Evolutionary conservation across 2,888 invertebrate genomes (phyloP), one percentile per base, ranked within the genome.

Genomic region (Watsonalla cultraria): DNA sequence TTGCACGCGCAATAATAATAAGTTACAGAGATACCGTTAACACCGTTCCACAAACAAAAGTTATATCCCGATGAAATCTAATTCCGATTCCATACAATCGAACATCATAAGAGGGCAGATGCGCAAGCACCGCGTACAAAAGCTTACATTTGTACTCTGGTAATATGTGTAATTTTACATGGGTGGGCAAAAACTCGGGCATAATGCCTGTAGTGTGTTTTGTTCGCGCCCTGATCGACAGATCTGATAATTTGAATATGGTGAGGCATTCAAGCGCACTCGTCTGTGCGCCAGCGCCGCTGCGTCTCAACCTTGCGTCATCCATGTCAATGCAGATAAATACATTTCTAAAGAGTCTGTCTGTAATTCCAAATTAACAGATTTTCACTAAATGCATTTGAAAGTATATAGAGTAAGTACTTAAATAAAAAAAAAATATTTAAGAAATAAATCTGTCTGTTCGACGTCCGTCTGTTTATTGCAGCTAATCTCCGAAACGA

Each of bases 191-290:
- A 55, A 55, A 54, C 54, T 35, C 35, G 37, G 56, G 58, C 59
- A 72, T 72, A 71, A 73, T 68, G 62, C 51, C 52, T 56, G 54
- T 57, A 62, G 63, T 56, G 65, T 72, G 76, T 81, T 79, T 73
- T 74, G 78, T 80, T 75, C 72, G 80, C 81, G 74, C 80, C 73
- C 73, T 89, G 90, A 90, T 82, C 77, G 90, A 90, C 90, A 81
- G 80, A 78, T 85, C 77, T 74, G 82, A 82, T 90, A 86, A 90
- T 89, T 88, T 88, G 81, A 90, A 90, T 90, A 85, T 86, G 88
- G 86, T 76, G 68, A 78, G 72, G 85, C 84, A 86, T 81, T 73
- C 69, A 76, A 67, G 79, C 84, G 80, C 60, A 71, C 72, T 66
- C 64, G 66, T 53, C 63, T 49, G 49, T 39, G 49, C 6, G 14